Evolutionary conservation across 2,113 vertebrate genomes (phyloP).

Genomic region (Rhabdornis inornatus): DNA sequence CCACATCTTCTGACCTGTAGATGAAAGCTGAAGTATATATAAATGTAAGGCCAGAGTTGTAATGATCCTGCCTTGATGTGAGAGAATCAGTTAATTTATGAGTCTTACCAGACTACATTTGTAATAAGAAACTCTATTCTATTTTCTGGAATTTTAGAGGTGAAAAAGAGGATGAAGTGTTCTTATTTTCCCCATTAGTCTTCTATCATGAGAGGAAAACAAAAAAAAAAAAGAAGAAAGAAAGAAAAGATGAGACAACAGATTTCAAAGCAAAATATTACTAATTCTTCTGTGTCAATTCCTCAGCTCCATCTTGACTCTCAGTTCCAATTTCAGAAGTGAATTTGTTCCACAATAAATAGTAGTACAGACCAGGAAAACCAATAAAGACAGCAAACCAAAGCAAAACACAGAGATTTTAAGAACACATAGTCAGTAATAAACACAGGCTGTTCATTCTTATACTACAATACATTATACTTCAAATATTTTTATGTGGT

Average conservation of each 20-base stretch:
- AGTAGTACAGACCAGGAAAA: not conserved
- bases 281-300: not conserved
- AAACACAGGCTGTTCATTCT: not conserved
- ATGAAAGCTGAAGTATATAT: not conserved
- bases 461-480: not conserved
- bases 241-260: not conserved
- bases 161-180: not conserved
- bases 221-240: not conserved
- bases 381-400: not conserved
- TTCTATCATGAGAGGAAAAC: not conserved
- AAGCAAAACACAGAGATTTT: not conserved
- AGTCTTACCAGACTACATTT: not conserved
- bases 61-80: not conserved
- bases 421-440: not conserved
- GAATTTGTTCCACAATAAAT: not conserved
- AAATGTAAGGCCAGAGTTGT: not conserved
- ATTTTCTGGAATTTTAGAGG: not conserved
- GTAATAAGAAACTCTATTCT: not conserved
- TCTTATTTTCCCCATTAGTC: not conserved
- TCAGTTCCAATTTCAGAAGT: not conserved
- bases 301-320: not conserved
- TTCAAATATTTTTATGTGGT: not conserved
- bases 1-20: accelerated
- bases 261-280: not conserved
- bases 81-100: not conserved